Base-by-base conservation (phyloP, 1,140 invertebrate species). In the Melipona quadrifasciata region DNA sequence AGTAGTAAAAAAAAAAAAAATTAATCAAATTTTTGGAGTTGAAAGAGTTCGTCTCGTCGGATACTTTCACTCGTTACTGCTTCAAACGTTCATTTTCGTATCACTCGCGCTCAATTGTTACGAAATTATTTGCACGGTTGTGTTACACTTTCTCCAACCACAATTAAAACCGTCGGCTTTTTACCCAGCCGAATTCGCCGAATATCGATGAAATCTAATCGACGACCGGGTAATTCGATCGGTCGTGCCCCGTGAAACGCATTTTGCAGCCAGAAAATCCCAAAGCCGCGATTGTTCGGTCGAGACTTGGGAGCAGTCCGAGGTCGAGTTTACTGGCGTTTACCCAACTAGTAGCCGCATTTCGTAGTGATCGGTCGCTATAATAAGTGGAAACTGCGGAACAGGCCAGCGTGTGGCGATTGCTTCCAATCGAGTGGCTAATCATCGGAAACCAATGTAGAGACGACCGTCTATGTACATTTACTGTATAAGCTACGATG, bases 371-470 rank as follows among this genome's bases (percentile, higher is more conserved):
- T 47, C 47, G 71, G 68, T 81, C 75, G 87, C 81, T 74, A 89
- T 89, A 89, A 89, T 89, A 89, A 89, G 79, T 53, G 75, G 75
- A 86, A 77, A 68, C 67, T 71, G 39, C 58, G 77, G 64, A 58
- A 55, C 51, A 67, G 76, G 58, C 47, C 67, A 21, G 86, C 84
- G 83, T 72, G 88, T 89, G 85, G 86, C 89, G 89, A 93, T 91
- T 92, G 90, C 89, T 92, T 92, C 91, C 91, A 89, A 91, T 91
- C 89, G 90, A 91, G 87, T 89, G 85, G 86, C 89, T 91, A 93
- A 93, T 93, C 92, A 93, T 93, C 87, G 92, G 91, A 93, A 93
- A 92, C 90, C 92, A 92, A 93, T 93, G 90, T 87, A 91, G 76
- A 47, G 75, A 47, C 27, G 68, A 14, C 47, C 16, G 14, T 75